Evolutionary conservation across 2,797 vertebrate species (phyloP), one percentile per base, ranked within the genome.

Genomic region (Hippoglossus hippoglossus): DNA sequence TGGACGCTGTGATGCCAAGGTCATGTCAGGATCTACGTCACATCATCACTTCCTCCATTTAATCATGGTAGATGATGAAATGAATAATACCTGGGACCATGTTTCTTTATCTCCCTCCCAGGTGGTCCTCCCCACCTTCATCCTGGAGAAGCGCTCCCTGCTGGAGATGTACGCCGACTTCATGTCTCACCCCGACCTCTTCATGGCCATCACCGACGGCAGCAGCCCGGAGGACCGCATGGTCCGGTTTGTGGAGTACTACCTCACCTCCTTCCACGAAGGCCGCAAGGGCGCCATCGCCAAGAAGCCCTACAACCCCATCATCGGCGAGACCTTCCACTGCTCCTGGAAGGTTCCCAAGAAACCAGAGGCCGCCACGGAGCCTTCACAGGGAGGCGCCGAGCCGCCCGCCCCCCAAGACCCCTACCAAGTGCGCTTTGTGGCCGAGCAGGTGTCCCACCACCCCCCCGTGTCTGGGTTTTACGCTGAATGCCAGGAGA

Each of bases 141-240:
- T 99, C 79, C 90, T 99, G 49, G 98, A 99, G 94, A 99, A 99
- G 84, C 97, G 98, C 3, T 99, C 98, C 0, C 76, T 99, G 89
- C 84, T 99, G 91, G 98, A 99, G 93, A 99, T 99, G 98, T 99
- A 99, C 4, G 98, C 98, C 0, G 98, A 99, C 91, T 99, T 99
- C 92, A 96, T 99, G 97, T 98, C 97, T 6, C 98, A 99, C 80
- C 98, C 98, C 0, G 97, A 98, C 66, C 96, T 99, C 63, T 98
- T 99, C 71, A 77, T 99, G 75, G 87, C 96, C 58, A 95, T 99
- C 91, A 93, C 96, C 0, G 93, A 95, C 1, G 98, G 97, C 90
- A 10, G 77, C 67, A 94, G 84, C 68, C 90, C 97, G 0, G 97
- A 99, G 87, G 97, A 98, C 70, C 96, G 98, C 85, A 99, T 99